Percentiles rank a stretch among this genome's conserved stretches.
Conservation (phyloP, 2,888 invertebrate genomes). For the Frankliniella fusca region DNA sequence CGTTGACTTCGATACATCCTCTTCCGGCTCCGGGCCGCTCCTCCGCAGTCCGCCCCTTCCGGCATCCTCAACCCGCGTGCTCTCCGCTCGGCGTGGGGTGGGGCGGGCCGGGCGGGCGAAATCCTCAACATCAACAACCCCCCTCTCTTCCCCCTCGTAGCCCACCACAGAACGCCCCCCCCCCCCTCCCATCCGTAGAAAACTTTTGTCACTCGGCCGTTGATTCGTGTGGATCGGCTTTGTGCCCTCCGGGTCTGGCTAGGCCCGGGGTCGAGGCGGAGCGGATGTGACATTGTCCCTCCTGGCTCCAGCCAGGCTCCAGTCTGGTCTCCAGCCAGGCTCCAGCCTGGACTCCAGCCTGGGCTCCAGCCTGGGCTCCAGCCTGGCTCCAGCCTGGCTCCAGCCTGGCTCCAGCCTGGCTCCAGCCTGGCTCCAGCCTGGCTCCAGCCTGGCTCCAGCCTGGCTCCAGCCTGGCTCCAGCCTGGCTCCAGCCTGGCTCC, state of each 20-base stretch:
- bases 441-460: no score
- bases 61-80: background rate
- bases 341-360: background rate
- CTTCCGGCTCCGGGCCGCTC: conserved; percentile 9
- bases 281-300: background rate
- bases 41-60: conserved; percentile 25
- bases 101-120: background rate
- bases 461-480: no score
- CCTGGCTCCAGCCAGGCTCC: no score
- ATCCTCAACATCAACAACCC: background rate
- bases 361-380: background rate
- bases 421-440: no score
- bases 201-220: conserved; percentile 4
- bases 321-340: no score
- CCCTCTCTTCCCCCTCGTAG: no score
- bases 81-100: background rate
- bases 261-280: conserved; percentile 20
- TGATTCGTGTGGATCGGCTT: conserved; percentile 38
- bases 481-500: no score
- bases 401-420: no score
- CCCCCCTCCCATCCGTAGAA: background rate
- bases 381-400: no score
- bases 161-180: background rate
- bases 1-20: conserved; percentile 11
- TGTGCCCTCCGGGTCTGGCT: conserved; percentile 37